Percentiles rank a stretch among this genome's conserved stretches.
Evolutionary conservation across 2,113 vertebrate species (phyloP).

Genomic region (Entelurus aequoreus): DNA sequence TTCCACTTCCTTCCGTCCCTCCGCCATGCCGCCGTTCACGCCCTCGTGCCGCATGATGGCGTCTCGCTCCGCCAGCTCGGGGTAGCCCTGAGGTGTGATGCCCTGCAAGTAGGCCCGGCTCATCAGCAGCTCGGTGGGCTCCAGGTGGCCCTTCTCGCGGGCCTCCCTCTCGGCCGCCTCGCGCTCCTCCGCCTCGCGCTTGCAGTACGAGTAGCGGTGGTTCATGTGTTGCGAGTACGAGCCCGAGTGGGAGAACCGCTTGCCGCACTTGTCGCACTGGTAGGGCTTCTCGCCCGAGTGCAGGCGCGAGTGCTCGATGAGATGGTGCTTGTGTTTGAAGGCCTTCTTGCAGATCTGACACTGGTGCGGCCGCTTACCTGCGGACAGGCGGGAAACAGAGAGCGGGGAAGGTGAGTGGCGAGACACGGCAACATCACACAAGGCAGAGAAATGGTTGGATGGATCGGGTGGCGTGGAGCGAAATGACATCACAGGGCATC

Average conservation of each 20-base stretch:
- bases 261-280: slow-evolving; percentile 98
- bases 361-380: slow-evolving; percentile 98
- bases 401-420: slow-evolving; percentile 25
- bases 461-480: slow-evolving; percentile 47
- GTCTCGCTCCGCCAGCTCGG: slow-evolving; percentile 91
- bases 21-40: slow-evolving; percentile 82
- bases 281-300: slow-evolving; percentile 99
- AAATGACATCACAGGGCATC: slow-evolving; percentile 46
- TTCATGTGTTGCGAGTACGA: slow-evolving; percentile 99
- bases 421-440: slow-evolving; percentile 39
- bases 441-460: slow-evolving; percentile 49
- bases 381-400: slow-evolving; percentile 58
- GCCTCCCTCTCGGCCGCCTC: slow-evolving; percentile 95
- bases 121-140: slow-evolving; percentile 96
- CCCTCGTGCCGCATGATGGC: slow-evolving; percentile 85
- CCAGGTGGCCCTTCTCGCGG: slow-evolving; percentile 92
- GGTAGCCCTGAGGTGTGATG: slow-evolving; percentile 91
- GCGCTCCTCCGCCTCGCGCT: slow-evolving; percentile 96
- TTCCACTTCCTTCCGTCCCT: slow-evolving; percentile 87
- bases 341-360: slow-evolving; percentile 99
- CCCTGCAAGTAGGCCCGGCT: slow-evolving; percentile 95
- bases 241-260: slow-evolving; percentile 98
- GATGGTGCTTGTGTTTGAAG: slow-evolving; percentile 99
- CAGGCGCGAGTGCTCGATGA: slow-evolving; percentile 96
- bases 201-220: slow-evolving; percentile 99